A percentile compares a stretch with the other conserved stretches of the same genome.
Evolutionary conservation across 1,140 invertebrate genomes (phyloP).

Genomic region (Ceratoteleas bidentatus): DNA sequence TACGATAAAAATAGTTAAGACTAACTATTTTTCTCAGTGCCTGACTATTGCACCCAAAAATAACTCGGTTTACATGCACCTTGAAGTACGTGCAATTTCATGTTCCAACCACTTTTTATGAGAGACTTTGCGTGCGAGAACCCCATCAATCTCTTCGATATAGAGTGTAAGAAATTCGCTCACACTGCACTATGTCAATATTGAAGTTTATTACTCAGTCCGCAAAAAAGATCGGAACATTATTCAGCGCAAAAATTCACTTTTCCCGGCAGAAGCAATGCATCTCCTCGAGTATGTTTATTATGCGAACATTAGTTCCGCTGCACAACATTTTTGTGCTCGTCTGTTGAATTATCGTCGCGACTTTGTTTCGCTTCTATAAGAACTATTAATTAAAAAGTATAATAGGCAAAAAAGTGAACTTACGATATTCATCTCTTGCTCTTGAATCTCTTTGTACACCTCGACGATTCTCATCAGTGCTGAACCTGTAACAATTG

Average conservation of each 20-base stretch:
- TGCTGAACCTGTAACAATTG: slow-evolving; percentile 88
- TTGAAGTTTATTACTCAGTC: slow-evolving; percentile 39
- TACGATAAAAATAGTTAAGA: no score
- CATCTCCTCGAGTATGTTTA: no score
- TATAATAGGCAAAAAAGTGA: slow-evolving; percentile 9
- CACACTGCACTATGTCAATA: slow-evolving; percentile 43
- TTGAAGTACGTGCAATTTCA: slow-evolving; percentile 13
- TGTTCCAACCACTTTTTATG: slow-evolving; percentile 19
- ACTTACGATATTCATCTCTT: slow-evolving; percentile 96
- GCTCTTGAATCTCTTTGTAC: slow-evolving; percentile 94
- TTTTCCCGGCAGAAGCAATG: no score
- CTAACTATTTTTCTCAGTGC: no score
- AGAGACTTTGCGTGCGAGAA: slow-evolving; percentile 41
- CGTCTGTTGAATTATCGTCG: no score
- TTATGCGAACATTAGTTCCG: no score
- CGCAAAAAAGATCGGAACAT: not conserved
- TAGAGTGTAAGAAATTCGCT: slow-evolving; percentile 50
- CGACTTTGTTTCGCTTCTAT: no score
- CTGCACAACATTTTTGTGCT: no score
- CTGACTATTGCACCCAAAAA: no score
- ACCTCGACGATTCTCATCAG: slow-evolving; percentile 95
- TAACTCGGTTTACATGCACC: not conserved
- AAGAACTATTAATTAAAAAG: not conserved
- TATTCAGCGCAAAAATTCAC: not conserved
- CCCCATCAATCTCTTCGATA: slow-evolving; percentile 38